A percentile compares a stretch with the other conserved stretches of the same genome.
These are phyloP conservation scores for Notarius lentiginosus DNA, from an alignment of 2,113 vertebrate species.

Conservation along the genomic window DNA sequence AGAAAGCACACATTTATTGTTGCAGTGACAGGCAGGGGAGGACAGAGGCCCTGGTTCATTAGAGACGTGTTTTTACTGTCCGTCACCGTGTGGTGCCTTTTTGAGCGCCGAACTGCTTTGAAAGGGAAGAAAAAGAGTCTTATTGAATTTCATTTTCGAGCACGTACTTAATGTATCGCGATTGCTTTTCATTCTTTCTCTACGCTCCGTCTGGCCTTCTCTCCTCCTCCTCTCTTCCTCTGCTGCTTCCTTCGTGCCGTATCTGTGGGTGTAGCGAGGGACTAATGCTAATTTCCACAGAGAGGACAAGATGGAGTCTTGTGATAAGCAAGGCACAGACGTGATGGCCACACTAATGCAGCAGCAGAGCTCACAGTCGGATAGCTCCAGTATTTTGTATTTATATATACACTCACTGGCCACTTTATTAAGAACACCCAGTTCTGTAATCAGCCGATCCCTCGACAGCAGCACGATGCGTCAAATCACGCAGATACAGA, in stretches of 20 bases:
- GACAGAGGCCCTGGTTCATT: conserved; percentile 18
- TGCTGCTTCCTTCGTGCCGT: neutral
- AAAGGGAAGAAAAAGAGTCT: neutral
- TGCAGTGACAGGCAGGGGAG: neutral
- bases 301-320: conserved; percentile 41
- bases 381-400: neutral
- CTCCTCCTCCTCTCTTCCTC: neutral
- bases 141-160: neutral
- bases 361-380: neutral
- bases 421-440: no score
- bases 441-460: no score
- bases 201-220: neutral
- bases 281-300: conserved; percentile 37
- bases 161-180: neutral
- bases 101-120: conserved; percentile 5
- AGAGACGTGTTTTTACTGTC: conserved; percentile 8
- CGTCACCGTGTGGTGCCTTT: neutral
- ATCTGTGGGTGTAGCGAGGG: neutral
- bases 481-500: no score
- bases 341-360: conserved; percentile 17
- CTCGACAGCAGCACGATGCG: no score
- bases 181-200: neutral
- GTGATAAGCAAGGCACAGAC: conserved; percentile 3
- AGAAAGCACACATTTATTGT: conserved; percentile 10
- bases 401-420: no score